Evolutionary conservation across 2,113 vertebrate genomes (phyloP), one percentile per base, ranked within the genome.

Genomic region (Balaeniceps rex): DNA sequence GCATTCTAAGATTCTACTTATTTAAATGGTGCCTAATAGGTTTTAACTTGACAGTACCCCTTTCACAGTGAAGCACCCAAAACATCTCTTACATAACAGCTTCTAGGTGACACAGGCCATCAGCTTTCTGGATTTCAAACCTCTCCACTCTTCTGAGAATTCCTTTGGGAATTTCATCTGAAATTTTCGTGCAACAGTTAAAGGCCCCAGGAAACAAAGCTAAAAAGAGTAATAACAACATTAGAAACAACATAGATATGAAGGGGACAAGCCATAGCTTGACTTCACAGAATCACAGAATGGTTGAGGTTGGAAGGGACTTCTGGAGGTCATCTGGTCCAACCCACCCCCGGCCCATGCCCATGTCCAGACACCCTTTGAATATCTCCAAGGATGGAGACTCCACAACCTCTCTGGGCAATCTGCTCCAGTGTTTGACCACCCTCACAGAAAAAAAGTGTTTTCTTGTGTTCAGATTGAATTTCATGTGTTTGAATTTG

Each of bases 21-120:
- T 72, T 77, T 83, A 88, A 93, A 57, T 51, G 31, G 10, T 10
- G 3, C 14, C 14, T 52, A n/a, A 29, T 29, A 49, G 21, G 3
- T 87, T 93, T 94, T 86, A 54, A 77, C 10, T 83, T 52, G 28
- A 33, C 5, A 49, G 23, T 40, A 69, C 26, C 7, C 36, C 8
- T 86, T 93, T 64, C 74, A 70, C 11, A 64, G 19, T 22, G 23
- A 87, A 91, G 8, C 11, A 92, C 24, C 13, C 46, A 88, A 90
- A 95, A 66, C 12, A 44, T 42, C 14, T 97, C 98, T 98, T 97
- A 98, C 98, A 98, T 97, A 69, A 98, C 88, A 92, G 98, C 98
- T 57, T 97, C 95, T 87, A 98, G 71, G 84, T 97, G 83, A 87
- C 98, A 98, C 8, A 94, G 92, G 26, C 97, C 98, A 29, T 96